Evolutionary conservation across 2,888 invertebrate genomes (phyloP), one percentile per base, ranked within the genome.

Genomic region (Platynereis dumerilii): DNA sequence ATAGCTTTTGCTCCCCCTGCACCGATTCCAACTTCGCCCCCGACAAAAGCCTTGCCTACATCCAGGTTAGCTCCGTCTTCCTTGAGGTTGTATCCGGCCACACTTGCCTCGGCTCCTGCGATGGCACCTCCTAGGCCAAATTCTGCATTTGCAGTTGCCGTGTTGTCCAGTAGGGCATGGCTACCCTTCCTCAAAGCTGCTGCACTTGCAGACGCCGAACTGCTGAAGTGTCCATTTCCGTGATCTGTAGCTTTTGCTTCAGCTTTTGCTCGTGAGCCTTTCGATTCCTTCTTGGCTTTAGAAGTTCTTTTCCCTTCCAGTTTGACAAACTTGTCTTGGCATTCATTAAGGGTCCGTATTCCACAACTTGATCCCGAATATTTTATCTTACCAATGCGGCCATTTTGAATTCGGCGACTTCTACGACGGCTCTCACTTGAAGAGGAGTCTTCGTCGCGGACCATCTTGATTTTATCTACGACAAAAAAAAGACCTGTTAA

Each of bases 1-100:
- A 5, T 56, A 10, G 56, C 56, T 28, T 24, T 28, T 3, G 28
- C 56, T 56, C 26, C 56, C n/a, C 26, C 56, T 27, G 28, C 56
- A n/a, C 24, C 56, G 10, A 56, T n/a, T 28, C 26, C 56, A 5
- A 28, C 3, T 3, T 10, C 56, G 5, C 26, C 56, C 7, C 26
- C 56, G 10, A 56, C 56, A 10, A 7, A 24, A 10, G 12, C 56
- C 28, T 27, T 28, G n/a, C 24, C 56, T 10, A 28, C 56, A 27
- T 24, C 56, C 22, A 28, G 3, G 5, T n/a, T 3, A 24, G 56
- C 56, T 26, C 10, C 56, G n/a, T 27, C 56, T 7, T 24, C 56
- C 5, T 3, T 24, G 24, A 26, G 10, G 24, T 10, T 28, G n/a
- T 24, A 24, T 3, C 5, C 28, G n/a, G 56, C 56, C 27, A 24